phyloP scores from a whole-genome alignment of 2,888 invertebrate species.

The Dione juno region DNA sequence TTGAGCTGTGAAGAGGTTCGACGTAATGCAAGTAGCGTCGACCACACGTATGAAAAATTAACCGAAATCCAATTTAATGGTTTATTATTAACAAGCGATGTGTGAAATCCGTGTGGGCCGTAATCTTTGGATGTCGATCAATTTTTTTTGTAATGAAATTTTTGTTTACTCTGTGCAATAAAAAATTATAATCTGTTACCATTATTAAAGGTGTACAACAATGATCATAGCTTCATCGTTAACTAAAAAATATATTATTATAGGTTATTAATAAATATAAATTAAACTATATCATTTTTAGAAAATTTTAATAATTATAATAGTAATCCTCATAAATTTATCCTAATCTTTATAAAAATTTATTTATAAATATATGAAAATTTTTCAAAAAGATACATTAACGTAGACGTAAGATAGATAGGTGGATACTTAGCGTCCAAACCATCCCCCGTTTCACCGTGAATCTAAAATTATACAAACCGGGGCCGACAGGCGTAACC shows the following conservation, averaged over 20 bases:
- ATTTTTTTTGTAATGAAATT: constrained; percentile 22
- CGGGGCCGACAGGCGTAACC: constrained; percentile 65
- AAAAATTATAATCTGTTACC: neutral
- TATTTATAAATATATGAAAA: no score
- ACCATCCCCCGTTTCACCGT: constrained; percentile 44
- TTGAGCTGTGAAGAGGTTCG: constrained; percentile 64
- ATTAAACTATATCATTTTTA: no score
- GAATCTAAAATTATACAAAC: constrained; percentile 61
- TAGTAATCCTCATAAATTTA: no score
- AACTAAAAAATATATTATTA: no score
- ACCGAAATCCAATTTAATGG: constrained; percentile 73
- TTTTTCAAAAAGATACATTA: neutral
- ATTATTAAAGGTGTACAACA: neutral
- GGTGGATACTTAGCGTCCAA: constrained; percentile 26
- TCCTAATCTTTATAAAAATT: no score
- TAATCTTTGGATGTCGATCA: constrained; percentile 41
- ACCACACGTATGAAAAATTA: constrained; percentile 66
- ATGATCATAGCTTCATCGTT: neutral
- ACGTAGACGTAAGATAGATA: constrained; percentile 13
- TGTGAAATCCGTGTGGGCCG: constrained; percentile 50
- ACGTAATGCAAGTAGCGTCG: constrained; percentile 73
- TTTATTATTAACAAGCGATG: constrained; percentile 60
- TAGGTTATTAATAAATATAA: no score
- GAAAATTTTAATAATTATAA: no score
- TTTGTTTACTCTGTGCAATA: constrained; percentile 10